Base-by-base conservation (phyloP, 1,140 invertebrate species). In the Chironomus tepperi region DNA sequence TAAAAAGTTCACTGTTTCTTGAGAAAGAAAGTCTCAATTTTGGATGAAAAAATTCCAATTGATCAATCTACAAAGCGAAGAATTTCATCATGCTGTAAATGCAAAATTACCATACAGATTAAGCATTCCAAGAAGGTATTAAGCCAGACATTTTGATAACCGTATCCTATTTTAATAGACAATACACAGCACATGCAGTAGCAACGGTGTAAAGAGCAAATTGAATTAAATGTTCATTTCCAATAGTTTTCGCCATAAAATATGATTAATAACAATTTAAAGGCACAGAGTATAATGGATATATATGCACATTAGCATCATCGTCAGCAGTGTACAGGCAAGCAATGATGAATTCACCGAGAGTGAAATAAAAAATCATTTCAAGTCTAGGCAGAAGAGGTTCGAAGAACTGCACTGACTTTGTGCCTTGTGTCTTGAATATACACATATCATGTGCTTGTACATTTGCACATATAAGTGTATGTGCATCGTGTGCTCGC, bases 191-290 rank as follows among this genome's bases (percentile, higher is more conserved):
- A 47, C 9, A 15, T 15, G 47, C 3, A 57, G 47, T 57, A 57
- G 47, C 47, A 12, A 34, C 24, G 5, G 24, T 34, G 47, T 57
- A 57, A n/a, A n/a, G 3, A 57, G 65, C 8, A 70, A 70, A 70
- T 70, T 70, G 65, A 70, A 70, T 70, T 70, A 70, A 70, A 70
- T 70, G 65, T 1, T 70, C 18, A 18, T 70, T 70, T 70, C 65
- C 65, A 70, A 70, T 21, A 70, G 65, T 57, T 57, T 57, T n/a
- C 12, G 10, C 18, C 65, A 70, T 70, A 18, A 70, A 18, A 18
- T 19, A 70, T 70, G 65, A 70, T 70, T 70, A 70, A 70, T 70
- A 19, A 70, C 10, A 70, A 18, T 70, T 21, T 21, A 70, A 21
- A 18, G 65, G 65, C 65, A 18, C 6, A 57, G 7, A n/a, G 7